A percentile compares a stretch with the other conserved stretches of the same genome.
These are phyloP conservation scores for Rhodeus uyekii DNA, from an alignment of 2,797 vertebrate species.

Conservation along the genomic window DNA sequence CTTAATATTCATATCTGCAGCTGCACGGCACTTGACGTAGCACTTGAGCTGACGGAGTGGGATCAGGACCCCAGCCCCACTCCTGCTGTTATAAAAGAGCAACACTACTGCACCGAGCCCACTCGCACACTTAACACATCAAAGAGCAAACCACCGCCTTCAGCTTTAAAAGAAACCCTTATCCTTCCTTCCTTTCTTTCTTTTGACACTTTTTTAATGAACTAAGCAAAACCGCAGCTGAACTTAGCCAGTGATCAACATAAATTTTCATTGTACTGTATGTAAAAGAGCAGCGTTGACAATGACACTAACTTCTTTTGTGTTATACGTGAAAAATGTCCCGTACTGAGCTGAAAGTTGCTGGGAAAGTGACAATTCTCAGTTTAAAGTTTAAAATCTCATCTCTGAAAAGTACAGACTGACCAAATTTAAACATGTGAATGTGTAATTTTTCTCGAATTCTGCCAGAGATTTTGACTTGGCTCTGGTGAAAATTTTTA, in stretches of 20 bases:
- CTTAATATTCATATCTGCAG: constrained; percentile 53
- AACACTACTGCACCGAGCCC: constrained; percentile 38
- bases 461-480: background rate
- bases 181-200: background rate
- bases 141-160: constrained; percentile 35
- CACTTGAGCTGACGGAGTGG: constrained; percentile 47
- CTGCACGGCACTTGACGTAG: constrained; percentile 48
- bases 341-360: background rate
- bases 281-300: background rate
- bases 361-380: background rate
- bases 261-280: background rate
- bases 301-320: background rate
- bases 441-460: background rate
- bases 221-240: background rate
- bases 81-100: constrained; percentile 45
- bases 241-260: background rate
- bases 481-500: background rate
- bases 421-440: background rate
- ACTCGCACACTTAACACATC: constrained; percentile 40
- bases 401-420: background rate
- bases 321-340: background rate
- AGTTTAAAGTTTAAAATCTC: background rate
- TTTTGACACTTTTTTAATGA: constrained; percentile 20
- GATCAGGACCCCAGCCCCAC: constrained; percentile 37
- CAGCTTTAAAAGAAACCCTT: constrained; percentile 27